Percentiles rank a stretch among this genome's conserved stretches.
Evolutionary conservation across 2,113 vertebrate species (phyloP).

Genomic region (Brachionichthys hirsutus): DNA sequence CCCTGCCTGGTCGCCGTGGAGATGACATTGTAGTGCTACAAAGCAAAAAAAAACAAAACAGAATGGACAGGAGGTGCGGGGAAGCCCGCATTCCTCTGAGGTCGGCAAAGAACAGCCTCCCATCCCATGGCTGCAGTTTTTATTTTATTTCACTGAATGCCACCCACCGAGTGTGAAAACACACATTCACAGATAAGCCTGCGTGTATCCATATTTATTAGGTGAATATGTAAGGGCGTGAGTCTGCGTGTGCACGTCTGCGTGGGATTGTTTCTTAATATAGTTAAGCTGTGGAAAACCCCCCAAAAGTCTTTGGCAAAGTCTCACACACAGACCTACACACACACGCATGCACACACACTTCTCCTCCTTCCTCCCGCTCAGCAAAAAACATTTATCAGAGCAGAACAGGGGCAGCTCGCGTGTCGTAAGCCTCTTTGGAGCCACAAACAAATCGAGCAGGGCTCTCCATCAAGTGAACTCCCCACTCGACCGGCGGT

Average conservation of each 20-base stretch:
- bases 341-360: conserved; percentile 64
- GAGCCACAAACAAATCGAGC: conserved; percentile 79
- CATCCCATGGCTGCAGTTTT: conserved; percentile 21
- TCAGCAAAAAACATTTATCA: conserved; percentile 71
- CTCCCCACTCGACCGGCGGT: conserved; percentile 65
- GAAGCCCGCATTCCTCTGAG: conserved; percentile 36
- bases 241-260: conserved; percentile 41
- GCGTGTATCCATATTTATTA: conserved; percentile 43
- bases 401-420: conserved; percentile 73
- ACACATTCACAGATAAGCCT: conserved; percentile 6
- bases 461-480: conserved; percentile 74
- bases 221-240: conserved; percentile 35
- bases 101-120: conserved; percentile 33
- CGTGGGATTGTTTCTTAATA: conserved; percentile 69
- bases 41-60: conserved; percentile 54
- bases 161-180: conserved; percentile 43
- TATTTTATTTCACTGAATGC: conserved; percentile 49
- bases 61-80: conserved; percentile 3
- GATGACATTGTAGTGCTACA: conserved; percentile 42
- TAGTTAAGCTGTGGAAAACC: conserved; percentile 74
- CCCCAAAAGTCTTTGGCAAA: conserved; percentile 69
- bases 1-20: conserved; percentile 11
- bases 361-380: conserved; percentile 65
- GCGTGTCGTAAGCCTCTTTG: conserved; percentile 73
- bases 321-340: conserved; percentile 63